Evolutionary conservation across 2,888 invertebrate genomes (phyloP), one percentile per base, ranked within the genome.

Genomic region (Cartodere bifasciata): DNA sequence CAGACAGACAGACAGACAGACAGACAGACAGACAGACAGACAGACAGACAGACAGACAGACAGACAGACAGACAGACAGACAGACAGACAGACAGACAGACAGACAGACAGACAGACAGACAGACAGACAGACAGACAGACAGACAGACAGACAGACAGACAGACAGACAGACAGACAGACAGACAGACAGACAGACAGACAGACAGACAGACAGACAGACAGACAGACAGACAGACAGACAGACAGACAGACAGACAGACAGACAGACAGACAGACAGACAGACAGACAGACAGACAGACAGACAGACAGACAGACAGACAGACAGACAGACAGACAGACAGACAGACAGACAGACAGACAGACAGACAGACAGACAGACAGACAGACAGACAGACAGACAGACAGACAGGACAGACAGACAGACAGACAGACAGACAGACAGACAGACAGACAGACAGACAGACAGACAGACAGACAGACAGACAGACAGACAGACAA

Each of bases 1-100:
- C 20, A 20, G 20, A 20, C 20, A 20, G 20, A 20, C 20, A 20
- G 20, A 20, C 20, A 20, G 20, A 20, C 20, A 20, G 20, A 20
- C 20, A 20, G 20, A 20, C 20, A 20, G 20, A 20, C 20, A 20
- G 20, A 20, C 20, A 20, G 20, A 20, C 20, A 20, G 20, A 20
- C 20, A 20, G 20, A 20, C 20, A 20, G 20, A 20, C 20, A 20
- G 20, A 20, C 20, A 20, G 20, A 20, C 20, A 20, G 20, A 20
- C 20, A 20, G 20, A 20, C 20, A 20, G 20, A 20, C 20, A 20
- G 20, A 20, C 20, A 20, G 20, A 20, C 20, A 20, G 20, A 20
- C 20, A 20, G 20, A 20, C 20, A 20, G 20, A 20, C 20, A 20
- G 20, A 20, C 20, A 20, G 20, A 20, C 20, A 20, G 20, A 20